Base-by-base conservation (phyloP, 2,113 vertebrate genomes). In the Heptranchias perlo region DNA sequence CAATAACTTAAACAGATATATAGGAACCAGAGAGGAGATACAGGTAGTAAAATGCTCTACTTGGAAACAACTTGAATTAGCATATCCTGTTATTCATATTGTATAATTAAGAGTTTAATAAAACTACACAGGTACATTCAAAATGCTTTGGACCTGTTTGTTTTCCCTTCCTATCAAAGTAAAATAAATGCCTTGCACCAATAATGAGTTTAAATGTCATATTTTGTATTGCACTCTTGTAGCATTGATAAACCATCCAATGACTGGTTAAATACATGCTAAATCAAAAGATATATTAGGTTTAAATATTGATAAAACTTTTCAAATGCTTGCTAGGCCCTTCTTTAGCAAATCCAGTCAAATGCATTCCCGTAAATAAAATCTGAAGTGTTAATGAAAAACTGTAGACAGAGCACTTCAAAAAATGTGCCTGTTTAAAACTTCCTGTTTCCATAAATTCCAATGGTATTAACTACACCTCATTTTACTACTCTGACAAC, bases 371-470 rank as follows among this genome's bases (percentile, higher is more conserved):
- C 89, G 64, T 62, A 62, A 62, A 62, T 93, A 93, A 62, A 93
- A 62, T 18, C 58, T 93, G 89, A 93, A 93, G 35, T 44, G 89
- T n/a, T 93, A 93, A 62, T 93, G 61, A 93, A 62, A 93, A 62
- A 62, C 58, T 93, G 54, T 93, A 39, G 5, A 62, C n/a, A 39
- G 35, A 62, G n/a, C n/a, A 93, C 58, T 62, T 93, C 89, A 93
- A 93, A 93, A 92, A 93, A 93, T 64, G 89, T 93, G 89, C 58
- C 89, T 93, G n/a, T 39, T 93, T 62, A 93, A 93, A 93, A 93
- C 89, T 93, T 93, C 89, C 89, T 93, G 58, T 93, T 93, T 93
- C 58, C 89, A 93, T 93, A 64, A 93, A 93, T 93, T 93, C 89
- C 89, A 93, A 93, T 93, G 58, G 58, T 64, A 93, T 93, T 62